Base-by-base conservation (phyloP, 2,888 invertebrate genomes). In the Eretmocerus hayati region DNA sequence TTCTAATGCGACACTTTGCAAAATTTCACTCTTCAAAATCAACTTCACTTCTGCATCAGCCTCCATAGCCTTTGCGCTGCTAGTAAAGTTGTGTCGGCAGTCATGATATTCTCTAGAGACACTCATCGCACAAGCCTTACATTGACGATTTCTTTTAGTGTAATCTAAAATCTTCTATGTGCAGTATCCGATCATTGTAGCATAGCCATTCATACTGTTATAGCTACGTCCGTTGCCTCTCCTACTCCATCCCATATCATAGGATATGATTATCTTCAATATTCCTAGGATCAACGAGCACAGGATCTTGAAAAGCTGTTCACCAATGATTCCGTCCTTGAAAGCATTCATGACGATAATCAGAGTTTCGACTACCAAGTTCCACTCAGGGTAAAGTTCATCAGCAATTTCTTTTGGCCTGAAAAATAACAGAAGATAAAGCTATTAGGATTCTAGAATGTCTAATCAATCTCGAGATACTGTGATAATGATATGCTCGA, bases 221-320 rank as follows among this genome's bases (percentile, higher is more conserved):
- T 43, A 33, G 43, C 43, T 43, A 5, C 26, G 2, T 3, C 35
- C 43, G n/a, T 43, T 43, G 5, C 43, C 33, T 2, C 43, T 6
- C 22, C 35, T 43, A 3, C 18, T 18, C 43, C 35, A 43, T 3
- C 43, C 43, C 21, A 21, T 43, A 15, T 33, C 43, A 33, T 35
- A 43, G 3, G 42, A n/a, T n/a, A 41, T 4, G 16, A n/a, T n/a
- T n/a, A n/a, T n/a, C n/a, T n/a, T n/a, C n/a, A n/a, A n/a, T n/a
- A n/a, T n/a, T n/a, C n/a, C n/a, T n/a, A n/a, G n/a, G n/a, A n/a
- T n/a, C n/a, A n/a, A n/a, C n/a, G n/a, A n/a, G n/a, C n/a, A n/a
- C n/a, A n/a, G n/a, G n/a, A n/a, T n/a, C n/a, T n/a, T n/a, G n/a
- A n/a, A n/a, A n/a, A n/a, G n/a, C n/a, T n/a, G n/a, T n/a, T n/a